Conservation (phyloP, 2,113 vertebrate species). For the Bostrychus sinensis region DNA sequence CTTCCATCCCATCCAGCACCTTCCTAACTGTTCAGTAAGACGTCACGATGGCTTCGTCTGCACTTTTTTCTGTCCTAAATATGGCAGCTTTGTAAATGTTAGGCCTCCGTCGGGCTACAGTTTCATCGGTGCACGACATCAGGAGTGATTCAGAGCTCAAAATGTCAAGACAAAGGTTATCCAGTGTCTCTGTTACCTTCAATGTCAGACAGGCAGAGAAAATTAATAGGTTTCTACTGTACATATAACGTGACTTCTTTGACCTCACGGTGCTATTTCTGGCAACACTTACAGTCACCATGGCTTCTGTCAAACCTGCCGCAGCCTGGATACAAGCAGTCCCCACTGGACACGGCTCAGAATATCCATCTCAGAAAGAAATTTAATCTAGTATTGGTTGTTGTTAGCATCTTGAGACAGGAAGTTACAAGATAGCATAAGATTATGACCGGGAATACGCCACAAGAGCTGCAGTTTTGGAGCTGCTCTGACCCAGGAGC, state of each 20-base stretch:
- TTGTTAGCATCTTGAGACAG: too few relatives aligned
- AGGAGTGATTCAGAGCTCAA: conserved; percentile 58
- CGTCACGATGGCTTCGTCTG: conserved; percentile 26
- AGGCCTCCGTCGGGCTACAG: conserved; percentile 29
- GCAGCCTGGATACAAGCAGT: conserved; percentile 39
- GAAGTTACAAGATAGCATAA: too few relatives aligned
- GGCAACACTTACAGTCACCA: conserved; percentile 32
- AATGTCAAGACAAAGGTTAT: conserved; percentile 68
- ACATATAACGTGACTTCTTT: conserved; percentile 30
- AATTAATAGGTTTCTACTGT: too few relatives aligned
- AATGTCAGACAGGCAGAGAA: conserved; percentile 23
- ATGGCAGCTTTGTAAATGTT: conserved; percentile 38
- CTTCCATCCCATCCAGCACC: conserved; percentile 7
- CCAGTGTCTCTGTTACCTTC: conserved; percentile 41
- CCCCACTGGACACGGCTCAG: conserved; percentile 25
- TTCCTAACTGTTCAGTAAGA: conserved; percentile 25
- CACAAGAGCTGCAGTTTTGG: too few relatives aligned
- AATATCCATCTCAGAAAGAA: background rate
- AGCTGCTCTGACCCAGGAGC: too few relatives aligned
- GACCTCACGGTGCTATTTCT: conserved; percentile 42
- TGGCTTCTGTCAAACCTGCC: conserved; percentile 41
- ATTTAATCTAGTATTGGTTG: conserved; percentile 30
- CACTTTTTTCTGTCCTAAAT: conserved; percentile 49
- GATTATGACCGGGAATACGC: too few relatives aligned
- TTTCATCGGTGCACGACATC: conserved; percentile 46